Evolutionary conservation across 2,888 invertebrate species (phyloP), one percentile per base, ranked within the genome.

Genomic region (Stegophylla sp.): DNA sequence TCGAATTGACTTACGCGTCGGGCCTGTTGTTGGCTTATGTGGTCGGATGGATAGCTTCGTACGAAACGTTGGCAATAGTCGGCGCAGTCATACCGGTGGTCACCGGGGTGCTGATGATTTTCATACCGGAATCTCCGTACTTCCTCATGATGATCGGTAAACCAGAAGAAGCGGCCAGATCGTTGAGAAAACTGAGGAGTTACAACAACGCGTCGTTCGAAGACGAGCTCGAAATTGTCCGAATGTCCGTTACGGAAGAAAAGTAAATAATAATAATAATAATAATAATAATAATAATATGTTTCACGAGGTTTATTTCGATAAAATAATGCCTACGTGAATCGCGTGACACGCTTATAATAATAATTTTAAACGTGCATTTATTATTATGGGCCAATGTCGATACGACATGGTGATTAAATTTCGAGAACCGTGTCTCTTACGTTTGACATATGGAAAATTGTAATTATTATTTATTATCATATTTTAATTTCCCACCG

Each of bases 111-210:
- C 85, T 87, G 0, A 90, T 90, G 84, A 82, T 86, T 15, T 90
- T 89, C 89, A 88, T 91, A 86, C 91, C 91, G 0, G 91, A 91
- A 84, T 90, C 91, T 0, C 91, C 91, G 0, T 90, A 90, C 83
- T 90, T 88, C 83, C 86, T 91, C 59, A 85, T 91, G 51, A 89
- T 89, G 85, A 87, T 88, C 75, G 88, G 88, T 0, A 86, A 88
- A 51, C 84, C 87, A 7, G 87, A 87, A 1, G 87, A 87, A 0
- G 84, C 84, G 3, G 82, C 74, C 15, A 83, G 75, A 48, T 81
- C 83, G 1, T 63, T 84, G 26, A 69, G 66, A 20, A 82, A 74
- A 43, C 51, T 83, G 53, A 77, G 81, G 67, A 79, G 61, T 79
- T 82, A 63, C 41, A 66, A 76, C 26, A 66, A 66, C n/a, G 20